Evolutionary conservation across 1,140 invertebrate species (phyloP).

Genomic region (Hyles euphorbiae): DNA sequence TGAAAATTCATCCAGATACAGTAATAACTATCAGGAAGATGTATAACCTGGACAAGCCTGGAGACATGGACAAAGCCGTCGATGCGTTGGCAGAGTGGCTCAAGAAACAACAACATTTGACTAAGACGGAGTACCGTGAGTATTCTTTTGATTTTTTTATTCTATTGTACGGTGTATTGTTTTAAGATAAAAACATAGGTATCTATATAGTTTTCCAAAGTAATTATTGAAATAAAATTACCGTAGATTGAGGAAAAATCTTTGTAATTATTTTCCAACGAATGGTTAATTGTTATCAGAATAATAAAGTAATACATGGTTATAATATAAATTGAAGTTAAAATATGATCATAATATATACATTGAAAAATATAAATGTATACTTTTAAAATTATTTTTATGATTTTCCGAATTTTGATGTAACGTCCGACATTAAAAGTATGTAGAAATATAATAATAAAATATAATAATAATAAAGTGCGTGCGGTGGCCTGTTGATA

Average conservation of each 20-base stretch:
- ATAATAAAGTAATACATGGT: not conserved
- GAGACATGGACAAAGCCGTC: slow-evolving; percentile 6
- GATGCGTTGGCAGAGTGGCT: slow-evolving; percentile 2
- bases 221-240: not conserved
- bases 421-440: too few species aligned
- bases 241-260: too few species aligned
- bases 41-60: slow-evolving; percentile 3
- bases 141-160: not conserved
- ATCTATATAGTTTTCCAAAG: not conserved
- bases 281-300: not conserved
- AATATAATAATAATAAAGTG: too few species aligned
- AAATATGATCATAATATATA: too few species aligned
- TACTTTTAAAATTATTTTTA: too few species aligned
- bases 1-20: not conserved
- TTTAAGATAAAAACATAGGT: not conserved
- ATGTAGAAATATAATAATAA: too few species aligned
- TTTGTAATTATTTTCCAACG: not conserved
- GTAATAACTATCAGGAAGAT: not conserved
- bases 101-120: not conserved
- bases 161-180: not conserved
- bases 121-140: slow-evolving; percentile 6
- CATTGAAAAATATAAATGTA: too few species aligned
- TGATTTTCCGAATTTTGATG: too few species aligned
- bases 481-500: too few species aligned
- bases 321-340: not conserved